A percentile compares a stretch with the other conserved stretches of the same genome.
Conservation (phyloP, 2,113 vertebrate genomes). For the Callipepla squamata region DNA sequence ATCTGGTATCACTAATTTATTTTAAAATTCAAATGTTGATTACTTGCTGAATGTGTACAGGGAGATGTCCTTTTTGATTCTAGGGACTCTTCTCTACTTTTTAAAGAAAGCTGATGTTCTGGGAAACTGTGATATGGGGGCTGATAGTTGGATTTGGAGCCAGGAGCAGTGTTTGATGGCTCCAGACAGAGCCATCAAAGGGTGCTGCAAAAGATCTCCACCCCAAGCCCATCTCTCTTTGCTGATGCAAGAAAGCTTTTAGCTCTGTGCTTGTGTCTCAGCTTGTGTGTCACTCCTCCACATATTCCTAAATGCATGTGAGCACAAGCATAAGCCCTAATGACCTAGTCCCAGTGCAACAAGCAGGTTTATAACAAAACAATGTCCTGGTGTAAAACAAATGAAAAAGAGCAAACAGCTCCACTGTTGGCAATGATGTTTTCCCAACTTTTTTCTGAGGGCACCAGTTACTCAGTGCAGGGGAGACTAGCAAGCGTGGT, state of each 20-base stretch:
- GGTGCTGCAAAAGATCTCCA: background rate
- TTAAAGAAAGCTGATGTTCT: constrained; percentile 14
- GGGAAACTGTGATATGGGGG: background rate
- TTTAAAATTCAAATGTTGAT: constrained; percentile 59
- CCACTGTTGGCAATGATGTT: background rate
- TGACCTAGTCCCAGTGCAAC: background rate
- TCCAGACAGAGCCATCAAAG: background rate
- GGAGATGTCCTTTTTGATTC: constrained; percentile 28
- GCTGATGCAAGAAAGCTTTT: background rate
- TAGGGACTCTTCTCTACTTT: background rate
- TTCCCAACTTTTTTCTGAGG: background rate
- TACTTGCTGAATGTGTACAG: background rate
- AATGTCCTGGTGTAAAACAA: background rate
- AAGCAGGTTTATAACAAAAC: background rate
- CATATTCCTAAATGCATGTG: background rate
- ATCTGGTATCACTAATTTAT: constrained; percentile 60
- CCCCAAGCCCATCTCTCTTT: background rate
- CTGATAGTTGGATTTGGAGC: background rate
- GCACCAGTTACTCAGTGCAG: background rate
- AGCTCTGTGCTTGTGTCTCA: background rate
- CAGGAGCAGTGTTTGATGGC: background rate
- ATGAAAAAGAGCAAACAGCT: background rate
- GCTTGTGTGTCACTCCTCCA: background rate
- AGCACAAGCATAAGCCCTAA: rapidly evolving
- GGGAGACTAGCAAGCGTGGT: background rate